Evolutionary conservation across 1,140 invertebrate genomes (phyloP).

Genomic region (Campodea augens): DNA sequence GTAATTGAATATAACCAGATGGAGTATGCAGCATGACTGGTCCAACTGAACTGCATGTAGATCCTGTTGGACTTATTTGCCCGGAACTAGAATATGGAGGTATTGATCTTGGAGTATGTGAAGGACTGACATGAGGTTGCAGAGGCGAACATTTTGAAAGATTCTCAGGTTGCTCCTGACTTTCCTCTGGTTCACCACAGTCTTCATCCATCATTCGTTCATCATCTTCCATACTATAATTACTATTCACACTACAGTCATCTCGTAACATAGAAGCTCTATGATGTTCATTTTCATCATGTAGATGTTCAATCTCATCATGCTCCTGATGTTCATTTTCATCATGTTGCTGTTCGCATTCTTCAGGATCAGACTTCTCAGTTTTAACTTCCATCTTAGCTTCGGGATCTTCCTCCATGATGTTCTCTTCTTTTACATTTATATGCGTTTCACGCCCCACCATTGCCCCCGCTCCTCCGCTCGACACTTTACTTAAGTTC

Average conservation of each 20-base stretch:
- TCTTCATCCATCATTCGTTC: conserved; percentile 31
- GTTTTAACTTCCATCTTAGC: no score
- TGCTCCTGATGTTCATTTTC: no score
- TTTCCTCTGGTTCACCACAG: conserved; percentile 28
- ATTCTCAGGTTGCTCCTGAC: conserved; percentile 53
- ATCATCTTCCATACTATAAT: conserved; percentile 36
- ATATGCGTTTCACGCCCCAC: neutral
- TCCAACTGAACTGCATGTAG: conserved; percentile 44
- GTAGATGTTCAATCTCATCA: no score
- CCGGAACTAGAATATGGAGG: conserved; percentile 37
- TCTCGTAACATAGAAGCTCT: conserved; percentile 24
- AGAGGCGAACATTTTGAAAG: conserved; percentile 29
- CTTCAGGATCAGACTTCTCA: no score
- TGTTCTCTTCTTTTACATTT: conserved; percentile 8
- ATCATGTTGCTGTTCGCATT: no score
- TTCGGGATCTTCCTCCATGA: no score
- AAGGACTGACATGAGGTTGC: conserved; percentile 35
- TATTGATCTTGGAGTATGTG: conserved; percentile 12
- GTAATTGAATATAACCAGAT: conserved; percentile 11
- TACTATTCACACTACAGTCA: conserved; percentile 54
- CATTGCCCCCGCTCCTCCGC: no score
- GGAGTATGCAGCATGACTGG: conserved; percentile 18
- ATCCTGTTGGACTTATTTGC: conserved; percentile 33
- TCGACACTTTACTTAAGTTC: conserved; percentile 60
- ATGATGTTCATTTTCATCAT: neutral